Percentiles rank a stretch among this genome's conserved stretches.
These are phyloP conservation scores for Sturmia bella DNA, from an alignment of 2,888 invertebrate species.

Conservation along the genomic window DNA sequence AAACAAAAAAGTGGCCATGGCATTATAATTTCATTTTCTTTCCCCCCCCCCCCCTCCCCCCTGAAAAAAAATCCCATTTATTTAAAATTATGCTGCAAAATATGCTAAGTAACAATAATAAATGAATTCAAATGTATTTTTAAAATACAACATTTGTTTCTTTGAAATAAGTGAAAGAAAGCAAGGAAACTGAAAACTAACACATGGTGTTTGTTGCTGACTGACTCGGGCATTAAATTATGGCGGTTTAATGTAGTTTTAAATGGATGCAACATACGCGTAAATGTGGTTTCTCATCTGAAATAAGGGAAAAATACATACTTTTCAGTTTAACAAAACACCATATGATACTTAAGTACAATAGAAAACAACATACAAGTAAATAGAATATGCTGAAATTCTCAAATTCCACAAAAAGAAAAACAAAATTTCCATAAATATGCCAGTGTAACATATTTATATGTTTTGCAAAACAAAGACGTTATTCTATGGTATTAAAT, in stretches of 20 bases:
- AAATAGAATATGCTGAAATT: background rate
- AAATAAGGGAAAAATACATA: conserved; percentile 37
- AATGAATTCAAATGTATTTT: conserved; percentile 31
- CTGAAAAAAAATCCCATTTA: conserved; percentile 46
- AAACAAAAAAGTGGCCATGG: background rate
- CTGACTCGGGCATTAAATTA: conserved; percentile 65
- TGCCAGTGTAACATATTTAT: conserved; percentile 60
- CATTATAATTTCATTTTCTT: conserved; percentile 38
- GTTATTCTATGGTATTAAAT: background rate
- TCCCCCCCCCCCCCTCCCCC: conserved; percentile 11
- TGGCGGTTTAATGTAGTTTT: conserved; percentile 68
- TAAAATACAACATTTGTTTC: conserved; percentile 40
- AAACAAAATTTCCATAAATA: conserved; percentile 61
- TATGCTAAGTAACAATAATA: conserved; percentile 44
- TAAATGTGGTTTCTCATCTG: conserved; percentile 54
- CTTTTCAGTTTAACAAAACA: conserved; percentile 21
- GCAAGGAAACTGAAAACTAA: conserved; percentile 32
- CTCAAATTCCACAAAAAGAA: conserved; percentile 47
- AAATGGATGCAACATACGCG: conserved; percentile 65
- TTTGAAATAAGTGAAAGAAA: background rate
- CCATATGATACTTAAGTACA: conserved; percentile 46
- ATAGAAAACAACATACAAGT: background rate
- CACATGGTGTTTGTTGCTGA: conserved; percentile 68
- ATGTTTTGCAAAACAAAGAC: conserved; percentile 13
- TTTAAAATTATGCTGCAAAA: conserved; percentile 61